A percentile compares a stretch with the other conserved stretches of the same genome.
These are phyloP conservation scores for Neomorphus geoffroyi DNA, from an alignment of 2,797 vertebrate species.

Conservation along the genomic window DNA sequence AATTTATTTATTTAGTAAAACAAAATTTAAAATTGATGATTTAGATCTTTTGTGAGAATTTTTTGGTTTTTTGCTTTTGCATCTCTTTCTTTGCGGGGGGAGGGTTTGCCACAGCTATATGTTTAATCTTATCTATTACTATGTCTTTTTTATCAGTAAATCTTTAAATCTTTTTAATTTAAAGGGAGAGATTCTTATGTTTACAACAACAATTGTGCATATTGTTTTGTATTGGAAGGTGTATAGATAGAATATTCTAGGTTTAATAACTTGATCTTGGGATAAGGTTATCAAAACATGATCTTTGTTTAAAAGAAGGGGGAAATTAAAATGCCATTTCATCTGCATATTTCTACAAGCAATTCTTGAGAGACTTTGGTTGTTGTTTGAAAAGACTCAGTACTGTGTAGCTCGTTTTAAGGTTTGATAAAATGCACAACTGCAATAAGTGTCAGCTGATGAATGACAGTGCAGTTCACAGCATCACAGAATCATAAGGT, in stretches of 20 bases:
- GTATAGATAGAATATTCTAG: not conserved
- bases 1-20: not conserved
- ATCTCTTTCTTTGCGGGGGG: not conserved
- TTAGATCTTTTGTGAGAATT: not conserved
- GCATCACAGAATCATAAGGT: too few relatives aligned
- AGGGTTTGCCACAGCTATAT: not conserved
- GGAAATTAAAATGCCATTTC: not conserved
- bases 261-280: not conserved
- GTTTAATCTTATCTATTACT: not conserved
- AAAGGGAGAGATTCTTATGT: not conserved
- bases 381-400: not conserved
- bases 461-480: too few relatives aligned
- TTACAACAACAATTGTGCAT: not conserved
- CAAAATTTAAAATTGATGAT: not conserved
- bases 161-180: not conserved
- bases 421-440: not conserved
- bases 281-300: not conserved
- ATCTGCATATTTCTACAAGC: not conserved
- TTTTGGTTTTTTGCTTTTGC: not conserved
- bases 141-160: not conserved
- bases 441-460: too few relatives aligned
- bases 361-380: not conserved
- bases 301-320: not conserved
- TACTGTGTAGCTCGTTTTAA: not conserved
- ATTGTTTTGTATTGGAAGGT: not conserved